Percentiles rank a stretch among this genome's conserved stretches.
Evolutionary conservation across 2,113 vertebrate species (phyloP).

Genomic region (Cinclus cinclus): DNA sequence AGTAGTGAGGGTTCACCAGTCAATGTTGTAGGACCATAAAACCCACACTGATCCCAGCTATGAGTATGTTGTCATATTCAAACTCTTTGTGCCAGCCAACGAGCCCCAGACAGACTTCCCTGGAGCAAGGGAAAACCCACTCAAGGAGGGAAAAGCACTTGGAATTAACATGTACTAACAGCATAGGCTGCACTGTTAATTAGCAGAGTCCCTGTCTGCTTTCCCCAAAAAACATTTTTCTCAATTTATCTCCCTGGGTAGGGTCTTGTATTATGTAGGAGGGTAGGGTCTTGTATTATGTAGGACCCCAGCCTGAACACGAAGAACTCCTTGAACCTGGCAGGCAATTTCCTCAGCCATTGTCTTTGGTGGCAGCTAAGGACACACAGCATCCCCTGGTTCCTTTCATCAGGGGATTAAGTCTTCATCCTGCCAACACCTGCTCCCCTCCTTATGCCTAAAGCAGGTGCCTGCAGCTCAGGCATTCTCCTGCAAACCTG

Average conservation of each 20-base stretch:
- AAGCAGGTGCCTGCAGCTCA: background rate
- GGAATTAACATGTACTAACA: background rate
- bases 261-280: background rate
- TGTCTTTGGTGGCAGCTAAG: background rate
- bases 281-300: background rate
- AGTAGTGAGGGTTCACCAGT: background rate
- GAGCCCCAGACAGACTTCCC: background rate
- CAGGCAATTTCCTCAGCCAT: background rate
- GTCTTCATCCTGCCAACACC: background rate
- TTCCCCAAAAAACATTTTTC: background rate
- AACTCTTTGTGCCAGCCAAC: background rate
- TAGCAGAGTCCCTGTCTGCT: background rate
- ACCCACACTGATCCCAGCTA: background rate
- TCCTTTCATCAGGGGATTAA: constrained; percentile 10
- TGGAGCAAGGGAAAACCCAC: background rate
- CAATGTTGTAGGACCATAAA: background rate
- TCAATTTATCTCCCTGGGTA: background rate
- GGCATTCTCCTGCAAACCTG: background rate
- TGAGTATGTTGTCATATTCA: background rate
- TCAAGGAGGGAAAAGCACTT: background rate
- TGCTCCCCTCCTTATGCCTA: background rate
- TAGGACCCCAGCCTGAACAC: background rate
- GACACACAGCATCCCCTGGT: background rate
- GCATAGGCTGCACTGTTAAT: background rate
- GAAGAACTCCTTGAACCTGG: background rate